These are phyloP conservation scores for Epizoanthus scotinus DNA, from an alignment of 92 coral and sea anemone species.

Conservation along the genomic window DNA sequence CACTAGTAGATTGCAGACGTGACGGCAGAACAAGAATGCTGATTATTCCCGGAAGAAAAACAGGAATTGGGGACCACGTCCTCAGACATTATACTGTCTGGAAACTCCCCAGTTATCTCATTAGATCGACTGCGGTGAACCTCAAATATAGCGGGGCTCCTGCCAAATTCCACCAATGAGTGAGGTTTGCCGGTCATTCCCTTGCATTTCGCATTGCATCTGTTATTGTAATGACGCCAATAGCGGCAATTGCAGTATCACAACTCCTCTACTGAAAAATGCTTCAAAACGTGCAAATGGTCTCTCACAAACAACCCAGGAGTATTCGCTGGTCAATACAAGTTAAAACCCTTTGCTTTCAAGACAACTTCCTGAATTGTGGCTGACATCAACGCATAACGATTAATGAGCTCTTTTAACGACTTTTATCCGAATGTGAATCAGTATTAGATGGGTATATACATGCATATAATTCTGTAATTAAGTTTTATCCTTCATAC, in stretches of 20 bases:
- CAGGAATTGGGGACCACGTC: constrained; percentile 11
- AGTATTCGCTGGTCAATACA: no score
- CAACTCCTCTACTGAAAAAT: no score
- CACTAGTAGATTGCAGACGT: constrained; percentile 15
- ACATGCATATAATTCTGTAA: no score
- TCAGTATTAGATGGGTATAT: no score
- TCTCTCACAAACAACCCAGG: no score
- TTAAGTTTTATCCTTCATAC: no score
- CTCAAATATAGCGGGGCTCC: constrained; percentile 12
- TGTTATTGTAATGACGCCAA: no score
- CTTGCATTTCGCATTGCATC: neutral
- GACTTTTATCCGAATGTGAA: no score
- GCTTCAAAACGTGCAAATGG: neutral
- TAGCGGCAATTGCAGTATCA: no score
- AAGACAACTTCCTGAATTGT: neutral
- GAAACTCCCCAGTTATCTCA: constrained; percentile 33
- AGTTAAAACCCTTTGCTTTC: neutral
- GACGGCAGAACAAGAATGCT: constrained; percentile 31
- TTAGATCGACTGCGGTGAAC: constrained; percentile 40
- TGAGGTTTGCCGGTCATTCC: neutral
- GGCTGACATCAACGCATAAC: neutral
- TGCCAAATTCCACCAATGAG: neutral
- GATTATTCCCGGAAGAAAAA: constrained; percentile 19
- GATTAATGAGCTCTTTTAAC: neutral
- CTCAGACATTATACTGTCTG: constrained; percentile 18